Base-by-base conservation (phyloP, 2,113 vertebrate genomes). In the Recurvirostra avosetta region DNA sequence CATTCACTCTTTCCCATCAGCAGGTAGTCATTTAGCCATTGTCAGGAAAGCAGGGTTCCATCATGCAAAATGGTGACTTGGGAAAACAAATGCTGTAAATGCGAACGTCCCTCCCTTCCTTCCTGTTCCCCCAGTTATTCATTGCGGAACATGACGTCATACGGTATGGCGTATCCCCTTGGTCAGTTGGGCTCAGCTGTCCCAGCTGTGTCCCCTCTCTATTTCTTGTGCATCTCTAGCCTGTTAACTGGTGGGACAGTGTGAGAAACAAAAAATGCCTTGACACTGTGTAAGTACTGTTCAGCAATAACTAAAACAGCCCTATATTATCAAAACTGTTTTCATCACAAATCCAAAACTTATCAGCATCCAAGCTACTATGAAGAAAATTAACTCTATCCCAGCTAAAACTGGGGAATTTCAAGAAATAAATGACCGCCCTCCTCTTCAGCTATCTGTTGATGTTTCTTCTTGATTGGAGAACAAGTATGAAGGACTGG, bases 191-290 rank as follows among this genome's bases (percentile, higher is more conserved):
- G 40, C 20, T 47, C 52, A 61, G 34, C 32, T 52, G 27, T 52
- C 52, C 50, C 2, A 2, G 15, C 16, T 67, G 12, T n/a, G 34
- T 47, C 90, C 53, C 20, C 25, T 66, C 32, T 2, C 38, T 55
- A 1, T 18, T 40, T 4, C 45, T 59, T 61, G 61, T 74, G 66
- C 47, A 22, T 7, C 15, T 22, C 18, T 7, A 32, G 73, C 45
- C 34, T 43, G 4, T 5, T 73, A 0, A 2, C 45, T 45, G 21
- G 4, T 45, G 43, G 67, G 15, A 23, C 5, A 5, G 36, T 1
- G 15, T 34, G 68, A 86, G 53, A 25, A 61, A 14, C 16, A 55
- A n/a, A n/a, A 61, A 73, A 34, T 12, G 11, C 45, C n/a, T 26
- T 61, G 75, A 6, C 12, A 0, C 32, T 36, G 41, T 32, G n/a